These are phyloP conservation scores for human DNA, from an alignment of 2,113 vertebrate species.

Conservation along the genomic window GRCh38 chr7:107165501-107166000, in stretches of 20 bases:
- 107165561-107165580: not conserved
- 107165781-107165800: not conserved
- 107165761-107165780: not conserved
- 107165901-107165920: constrained; percentile 19
- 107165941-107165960: not conserved
- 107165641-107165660: not conserved
- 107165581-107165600: not conserved
- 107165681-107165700: not conserved
- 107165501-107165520: not conserved
- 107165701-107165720: not conserved
- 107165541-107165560: not conserved
- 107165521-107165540: not conserved
- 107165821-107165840: not conserved
- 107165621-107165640: constrained; percentile 1
- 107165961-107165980: not conserved
- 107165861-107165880: not conserved
- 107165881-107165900: not conserved
- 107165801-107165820: not conserved
- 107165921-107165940: not conserved
- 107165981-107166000: not conserved
- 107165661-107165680: not conserved
- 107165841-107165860: not conserved
- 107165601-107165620: not conserved
- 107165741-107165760: constrained; percentile 20
- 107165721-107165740: not conserved